Base-by-base conservation (phyloP, 2,113 vertebrate species). In the Zosterops borbonicus region DNA sequence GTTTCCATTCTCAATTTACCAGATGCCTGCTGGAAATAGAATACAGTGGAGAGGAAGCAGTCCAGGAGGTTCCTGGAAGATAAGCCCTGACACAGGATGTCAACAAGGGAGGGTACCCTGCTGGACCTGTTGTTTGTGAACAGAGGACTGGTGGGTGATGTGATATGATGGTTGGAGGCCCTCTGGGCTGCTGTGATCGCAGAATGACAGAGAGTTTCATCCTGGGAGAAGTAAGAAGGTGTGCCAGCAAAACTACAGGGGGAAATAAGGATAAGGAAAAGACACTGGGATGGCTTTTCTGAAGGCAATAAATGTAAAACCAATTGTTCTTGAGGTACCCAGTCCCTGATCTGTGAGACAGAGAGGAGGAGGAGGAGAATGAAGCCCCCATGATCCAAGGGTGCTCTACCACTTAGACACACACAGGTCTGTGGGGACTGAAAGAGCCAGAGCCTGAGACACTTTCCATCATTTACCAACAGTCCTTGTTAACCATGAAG, bases 361-460 rank as follows among this genome's bases (percentile, higher is more conserved):
- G 39, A 23, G 22, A 53, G 17, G 9, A 44, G 9, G n/a, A n/a
- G n/a, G 14, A 68, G 9, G 33, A 78, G 19, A n/a, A 39, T n/a
- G 9, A 53, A 62, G 19, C 8, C n/a, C 12, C 28, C 12, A 24
- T 70, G 11, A 53, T 62, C 39, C 39, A n/a, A 46, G 20, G 47
- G 12, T 53, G 19, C n/a, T 24, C 14, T 6, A 20, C 6, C 5
- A 4, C 47, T 53, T 62, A 19, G 0, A 11, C 8, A 10, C 1
- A 1, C 35, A 20, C 7, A 62, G 4, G 39, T 62, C 39, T 70
- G 8, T 46, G 23, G 20, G 20, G 24, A 23, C 19, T 53, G 15
- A 62, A 29, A 28, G 11, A n/a, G n/a, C 21, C 21, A 6, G 52
- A 50, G 15, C 28, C 39, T 60, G 23, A 69, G 55, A 14, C 28